Conservation (phyloP, 2,113 vertebrate genomes). For the Pelobates fuscus region DNA sequence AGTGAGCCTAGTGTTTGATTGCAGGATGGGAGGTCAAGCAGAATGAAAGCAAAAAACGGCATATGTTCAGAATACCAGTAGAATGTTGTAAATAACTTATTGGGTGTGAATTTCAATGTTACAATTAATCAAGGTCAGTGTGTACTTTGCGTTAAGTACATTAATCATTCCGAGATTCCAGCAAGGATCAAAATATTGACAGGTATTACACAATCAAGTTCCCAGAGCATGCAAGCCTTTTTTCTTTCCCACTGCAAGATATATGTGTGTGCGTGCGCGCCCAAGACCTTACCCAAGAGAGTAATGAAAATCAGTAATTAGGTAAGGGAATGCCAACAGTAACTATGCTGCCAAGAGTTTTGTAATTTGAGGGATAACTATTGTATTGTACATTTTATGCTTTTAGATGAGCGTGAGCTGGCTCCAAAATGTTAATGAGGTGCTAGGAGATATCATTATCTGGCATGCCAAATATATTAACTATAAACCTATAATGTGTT, state of each 20-base stretch:
- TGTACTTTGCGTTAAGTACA: too few species aligned
- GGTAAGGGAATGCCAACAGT: not conserved
- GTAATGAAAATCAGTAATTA: not conserved
- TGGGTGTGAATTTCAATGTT: too few species aligned
- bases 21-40: too few species aligned
- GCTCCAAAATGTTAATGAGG: conserved; percentile 25
- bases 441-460: conserved; percentile 12
- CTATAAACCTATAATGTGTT: conserved; percentile 18
- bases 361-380: conserved; percentile 23
- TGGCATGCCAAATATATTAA: conserved; percentile 17
- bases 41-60: too few species aligned
- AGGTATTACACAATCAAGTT: too few species aligned
- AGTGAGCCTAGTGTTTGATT: too few species aligned
- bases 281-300: not conserved
- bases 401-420: not conserved
- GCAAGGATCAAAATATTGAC: too few species aligned
- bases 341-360: not conserved
- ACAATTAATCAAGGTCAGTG: too few species aligned
- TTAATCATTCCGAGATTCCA: too few species aligned
- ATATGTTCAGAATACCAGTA: too few species aligned
- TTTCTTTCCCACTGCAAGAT: not conserved
- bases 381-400: conserved; percentile 29
- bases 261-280: not conserved
- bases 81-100: too few species aligned
- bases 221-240: not conserved